Base-by-base conservation (phyloP, 1,140 invertebrate species). In the Drosophila virilis region DNA sequence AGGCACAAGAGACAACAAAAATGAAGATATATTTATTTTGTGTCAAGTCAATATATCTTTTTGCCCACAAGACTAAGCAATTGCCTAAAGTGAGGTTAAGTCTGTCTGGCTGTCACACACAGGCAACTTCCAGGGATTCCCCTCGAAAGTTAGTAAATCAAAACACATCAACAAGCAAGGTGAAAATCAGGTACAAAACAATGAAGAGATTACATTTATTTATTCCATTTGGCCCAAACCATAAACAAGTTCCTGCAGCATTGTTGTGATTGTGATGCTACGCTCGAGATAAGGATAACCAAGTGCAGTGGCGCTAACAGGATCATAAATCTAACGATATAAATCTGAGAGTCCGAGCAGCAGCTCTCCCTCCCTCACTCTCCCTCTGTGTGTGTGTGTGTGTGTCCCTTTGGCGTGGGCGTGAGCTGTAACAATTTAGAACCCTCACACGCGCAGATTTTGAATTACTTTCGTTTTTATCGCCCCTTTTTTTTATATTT, bases 401-500 rank as follows among this genome's bases (percentile, higher is more conserved):
- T n/a, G n/a, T n/a, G n/a, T n/a, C n/a, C 43, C 42, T 48, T n/a
- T 35, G n/a, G 38, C 61, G 77, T 52, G 74, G 58, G 77, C 68
- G 73, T 78, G 73, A 72, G 77, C 48, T 62, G 67, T 67, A 72
- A 78, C 73, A 65, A 76, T 75, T 70, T 72, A 58, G 50, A 77
- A 66, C 51, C 67, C 67, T 70, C 59, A 71, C 79, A 70, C 78
- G 72, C 59, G 77, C 79, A 77, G 80, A 77, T 84, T 90, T 80
- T 90, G 77, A 88, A 88, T 84, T 84, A 88, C 80, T 88, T 88
- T 88, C 84, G 74, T 78, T 88, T 88, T 88, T 88, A 88, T 86
- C 75, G 61, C 75, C 72, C 9, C 69, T 60, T 74, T 66, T 37
- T 13, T 12, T 33, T 38, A 9, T 15, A 17, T 17, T 17, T 17